Conservation (phyloP, 1,140 invertebrate genomes). For the Bombyx mori region ASM3026992v2 NC_085119.1:6857001-6857500, state of each 20-base stretch:
- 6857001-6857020: not conserved
- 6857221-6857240: slow-evolving; percentile 42
- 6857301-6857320: slow-evolving; percentile 40
- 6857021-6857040: slow-evolving; percentile 31
- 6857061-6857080: slow-evolving; percentile 33
- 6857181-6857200: slow-evolving; percentile 64
- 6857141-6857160: slow-evolving; percentile 53
- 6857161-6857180: slow-evolving; percentile 51
- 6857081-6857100: slow-evolving; percentile 61
- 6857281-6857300: slow-evolving; percentile 51
- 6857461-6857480: too few species aligned
- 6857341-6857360: slow-evolving; percentile 11
- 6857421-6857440: too few species aligned
- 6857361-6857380: too few species aligned
- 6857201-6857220: slow-evolving; percentile 66
- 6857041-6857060: slow-evolving; percentile 45
- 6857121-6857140: slow-evolving; percentile 51
- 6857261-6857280: slow-evolving; percentile 51
- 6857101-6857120: slow-evolving; percentile 35
- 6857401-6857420: too few species aligned
- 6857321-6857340: slow-evolving; percentile 24
- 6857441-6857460: too few species aligned
- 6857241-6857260: slow-evolving; percentile 46
- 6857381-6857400: too few species aligned
- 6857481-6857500: too few species aligned